Evolutionary conservation across 2,888 invertebrate species (phyloP), one percentile per base, ranked within the genome.

Genomic region (Brachylomia viminalis): DNA sequence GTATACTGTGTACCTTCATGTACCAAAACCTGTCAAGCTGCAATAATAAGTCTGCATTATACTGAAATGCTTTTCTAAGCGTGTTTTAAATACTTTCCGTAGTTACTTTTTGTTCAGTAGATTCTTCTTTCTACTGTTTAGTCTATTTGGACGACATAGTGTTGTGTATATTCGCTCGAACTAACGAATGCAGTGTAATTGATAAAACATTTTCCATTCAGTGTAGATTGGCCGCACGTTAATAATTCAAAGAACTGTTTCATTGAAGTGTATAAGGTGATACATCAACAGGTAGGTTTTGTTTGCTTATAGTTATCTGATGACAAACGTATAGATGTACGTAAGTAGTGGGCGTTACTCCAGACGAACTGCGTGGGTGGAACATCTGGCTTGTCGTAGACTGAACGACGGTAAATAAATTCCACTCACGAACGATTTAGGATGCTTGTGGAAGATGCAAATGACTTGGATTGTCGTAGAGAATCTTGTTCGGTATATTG

Each of bases 261-360:
- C 80, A 86, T 91, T 89, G 89, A 89, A 88, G 89, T 88, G 86
- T 80, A 77, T 74, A 89, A 91, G 89, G 88, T 88, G 88, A 84
- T 85, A 86, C 81, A 93, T 93, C 94, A 95, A 94, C 94, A 95
- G 95, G 96, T 96, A 94, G 86, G 94, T 92, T 82, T 84, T 87
- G 87, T 91, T 91, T 91, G 83, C 79, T 84, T 91, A 87, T 90
- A 88, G 83, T 89, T 85, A 88, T 87, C 80, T 88, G 86, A 87
- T 87, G 77, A 84, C 87, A 84, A 86, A 88, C 83, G 79, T 91
- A 89, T 91, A 91, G 83, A 88, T 88, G 83, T 88, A 90, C 84
- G 79, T 56, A 73, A 86, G 68, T 74, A 77, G 95, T 95, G 93
- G 95, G 95, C 93, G 95, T 95, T 94, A 94, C 94, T 92, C 93